Base-by-base conservation (phyloP, 2,888 invertebrate species). In the Coleophora flavipennella region DNA sequence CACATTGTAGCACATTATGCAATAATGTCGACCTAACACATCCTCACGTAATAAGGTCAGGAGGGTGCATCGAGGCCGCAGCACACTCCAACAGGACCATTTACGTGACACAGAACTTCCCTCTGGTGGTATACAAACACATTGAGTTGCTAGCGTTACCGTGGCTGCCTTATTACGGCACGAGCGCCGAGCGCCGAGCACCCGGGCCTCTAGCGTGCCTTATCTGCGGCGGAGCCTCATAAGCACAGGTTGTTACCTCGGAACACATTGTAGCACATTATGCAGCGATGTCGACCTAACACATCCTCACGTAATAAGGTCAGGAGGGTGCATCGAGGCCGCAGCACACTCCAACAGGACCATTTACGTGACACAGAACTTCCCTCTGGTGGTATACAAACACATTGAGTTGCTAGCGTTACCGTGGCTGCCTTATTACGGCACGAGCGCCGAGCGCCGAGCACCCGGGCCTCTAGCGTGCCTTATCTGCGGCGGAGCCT, bases 1-100 rank as follows among this genome's bases (percentile, higher is more conserved):
- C 76, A 80, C 75, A 77, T 79, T 79, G 77, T 74, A 73, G 61
- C 73, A 77, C 74, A 78, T 80, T 79, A 80, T 74, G 76, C 73
- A 67, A 66, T 62, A 59, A 61, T 67, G 59, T 62, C 69, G 61
- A 67, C 68, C 66, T 65, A 67, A 67, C 67, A 58, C 68, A 63
- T 68, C 57, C n/a, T n/a, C n/a, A n/a, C n/a, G n/a, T n/a, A n/a
- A n/a, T n/a, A n/a, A n/a, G n/a, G n/a, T n/a, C n/a, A n/a, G n/a
- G n/a, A n/a, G n/a, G n/a, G n/a, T n/a, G n/a, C n/a, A n/a, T n/a
- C n/a, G n/a, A n/a, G n/a, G n/a, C n/a, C n/a, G n/a, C n/a, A n/a
- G n/a, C n/a, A n/a, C n/a, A n/a, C n/a, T n/a, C n/a, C n/a, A n/a
- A n/a, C n/a, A n/a, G n/a, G n/a, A n/a, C n/a, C n/a, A n/a, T n/a